phyloP scores from a whole-genome alignment of 2,888 invertebrate species.

The Ceraclea dissimilis region DNA sequence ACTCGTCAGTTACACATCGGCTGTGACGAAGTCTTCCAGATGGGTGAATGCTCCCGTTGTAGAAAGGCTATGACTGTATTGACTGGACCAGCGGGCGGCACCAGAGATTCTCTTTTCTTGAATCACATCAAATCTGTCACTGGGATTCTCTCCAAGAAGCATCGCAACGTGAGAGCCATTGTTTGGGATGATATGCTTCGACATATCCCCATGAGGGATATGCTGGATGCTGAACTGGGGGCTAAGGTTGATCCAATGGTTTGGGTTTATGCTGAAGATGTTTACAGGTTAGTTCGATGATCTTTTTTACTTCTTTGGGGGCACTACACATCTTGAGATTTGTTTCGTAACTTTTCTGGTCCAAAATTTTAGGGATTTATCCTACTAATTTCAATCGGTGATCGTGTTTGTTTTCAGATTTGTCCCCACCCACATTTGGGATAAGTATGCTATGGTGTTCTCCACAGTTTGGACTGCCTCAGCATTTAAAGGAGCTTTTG shows the following conservation, averaged over 20 bases:
- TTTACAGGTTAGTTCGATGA: constrained; percentile 41
- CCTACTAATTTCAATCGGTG: too few relatives aligned
- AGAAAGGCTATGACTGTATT: constrained; percentile 34
- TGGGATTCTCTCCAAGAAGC: constrained; percentile 49
- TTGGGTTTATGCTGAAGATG: constrained; percentile 71
- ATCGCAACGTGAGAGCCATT: constrained; percentile 53
- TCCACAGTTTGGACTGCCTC: constrained; percentile 65
- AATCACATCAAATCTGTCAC: constrained; percentile 55
- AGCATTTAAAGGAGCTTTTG: constrained; percentile 70
- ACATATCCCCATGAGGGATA: constrained; percentile 50
- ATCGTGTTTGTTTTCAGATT: constrained; percentile 23
- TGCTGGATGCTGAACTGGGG: constrained; percentile 56
- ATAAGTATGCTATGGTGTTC: constrained; percentile 60
- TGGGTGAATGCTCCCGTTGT: constrained; percentile 60
- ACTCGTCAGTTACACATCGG: constrained; percentile 60
- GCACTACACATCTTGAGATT: too few relatives aligned
- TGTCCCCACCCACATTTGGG: constrained; percentile 46
- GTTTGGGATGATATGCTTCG: constrained; percentile 80
- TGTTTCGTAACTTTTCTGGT: too few relatives aligned
- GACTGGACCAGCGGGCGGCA: constrained; percentile 21
- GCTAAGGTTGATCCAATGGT: constrained; percentile 70
- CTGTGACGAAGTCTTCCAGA: constrained; percentile 66
- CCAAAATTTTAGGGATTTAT: too few relatives aligned
- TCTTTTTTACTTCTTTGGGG: neutral
- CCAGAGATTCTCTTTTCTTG: constrained; percentile 52